Evolutionary conservation across 2,113 vertebrate species (phyloP).

Genomic region (Rhagologus leucostigma): DNA sequence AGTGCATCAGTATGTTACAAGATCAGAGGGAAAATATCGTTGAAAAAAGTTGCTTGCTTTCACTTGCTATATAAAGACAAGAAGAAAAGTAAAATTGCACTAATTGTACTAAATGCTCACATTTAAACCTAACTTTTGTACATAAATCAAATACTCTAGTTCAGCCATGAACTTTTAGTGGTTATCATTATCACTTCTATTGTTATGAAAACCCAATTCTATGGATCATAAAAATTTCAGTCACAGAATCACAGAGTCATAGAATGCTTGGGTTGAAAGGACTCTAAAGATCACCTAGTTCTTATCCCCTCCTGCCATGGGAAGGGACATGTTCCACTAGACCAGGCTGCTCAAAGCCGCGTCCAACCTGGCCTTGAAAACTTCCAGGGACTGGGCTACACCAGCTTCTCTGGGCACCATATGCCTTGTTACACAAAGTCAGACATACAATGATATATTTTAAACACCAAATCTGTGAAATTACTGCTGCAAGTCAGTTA

Average conservation of each 20-base stretch:
- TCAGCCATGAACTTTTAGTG: neutral
- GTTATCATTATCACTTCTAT: neutral
- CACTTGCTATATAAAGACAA: neutral
- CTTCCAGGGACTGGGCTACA: too few species aligned
- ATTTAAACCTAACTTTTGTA: neutral
- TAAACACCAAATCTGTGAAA: neutral
- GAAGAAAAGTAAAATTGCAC: neutral
- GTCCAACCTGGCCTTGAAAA: neutral
- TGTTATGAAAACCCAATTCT: neutral
- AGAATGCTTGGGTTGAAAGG: neutral
- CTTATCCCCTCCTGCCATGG: neutral
- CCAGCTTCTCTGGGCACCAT: neutral
- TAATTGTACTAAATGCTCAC: neutral
- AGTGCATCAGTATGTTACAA: accelerated
- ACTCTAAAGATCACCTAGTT: neutral
- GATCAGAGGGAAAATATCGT: neutral
- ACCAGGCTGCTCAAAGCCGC: neutral
- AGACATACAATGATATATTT: neutral
- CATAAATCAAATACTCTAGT: neutral
- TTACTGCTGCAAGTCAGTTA: neutral
- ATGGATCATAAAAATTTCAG: neutral
- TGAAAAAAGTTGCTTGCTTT: neutral
- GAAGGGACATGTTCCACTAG: neutral
- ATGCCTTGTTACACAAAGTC: neutral
- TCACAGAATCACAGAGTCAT: too few species aligned